These are phyloP conservation scores for Eilema griseolum DNA, from an alignment of 2,888 invertebrate species.

Conservation along the genomic window DNA sequence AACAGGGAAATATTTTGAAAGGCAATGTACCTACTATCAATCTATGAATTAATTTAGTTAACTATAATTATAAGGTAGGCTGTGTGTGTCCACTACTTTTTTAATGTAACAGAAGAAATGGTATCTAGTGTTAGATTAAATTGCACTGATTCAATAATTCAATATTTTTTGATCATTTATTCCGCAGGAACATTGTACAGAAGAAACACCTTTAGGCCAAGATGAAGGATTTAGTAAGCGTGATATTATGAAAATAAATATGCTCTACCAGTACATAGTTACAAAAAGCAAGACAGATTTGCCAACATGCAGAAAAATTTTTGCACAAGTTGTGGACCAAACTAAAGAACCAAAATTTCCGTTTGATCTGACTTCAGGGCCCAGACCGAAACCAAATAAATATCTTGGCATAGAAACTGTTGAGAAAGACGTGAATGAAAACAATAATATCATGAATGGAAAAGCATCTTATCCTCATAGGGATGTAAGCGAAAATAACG, in stretches of 20 bases:
- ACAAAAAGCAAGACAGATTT: slow-evolving; percentile 46
- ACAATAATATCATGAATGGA: neutral
- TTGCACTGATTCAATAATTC: no score
- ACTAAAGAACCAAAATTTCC: no score
- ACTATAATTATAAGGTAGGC: no score
- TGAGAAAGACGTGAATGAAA: neutral
- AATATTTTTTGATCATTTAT: neutral
- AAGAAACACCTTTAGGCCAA: slow-evolving; percentile 33
- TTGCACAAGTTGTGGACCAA: neutral
- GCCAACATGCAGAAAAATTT: slow-evolving; percentile 18
- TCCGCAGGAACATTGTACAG: slow-evolving; percentile 9
- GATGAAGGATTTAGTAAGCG: slow-evolving; percentile 19
- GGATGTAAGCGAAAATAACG: neutral
- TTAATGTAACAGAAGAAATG: no score
- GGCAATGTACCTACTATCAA: no score
- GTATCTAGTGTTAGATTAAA: no score
- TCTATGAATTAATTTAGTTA: no score
- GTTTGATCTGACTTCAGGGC: neutral
- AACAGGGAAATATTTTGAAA: neutral
- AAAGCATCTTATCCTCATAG: no score
- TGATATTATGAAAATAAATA: slow-evolving; percentile 69
- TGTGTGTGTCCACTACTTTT: no score
- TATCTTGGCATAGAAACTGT: slow-evolving; percentile 3
- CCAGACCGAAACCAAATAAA: slow-evolving; percentile 13
- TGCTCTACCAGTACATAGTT: slow-evolving; percentile 67